Conservation (phyloP, 2,797 vertebrate genomes). For the Leucoraja ocellata region DNA sequence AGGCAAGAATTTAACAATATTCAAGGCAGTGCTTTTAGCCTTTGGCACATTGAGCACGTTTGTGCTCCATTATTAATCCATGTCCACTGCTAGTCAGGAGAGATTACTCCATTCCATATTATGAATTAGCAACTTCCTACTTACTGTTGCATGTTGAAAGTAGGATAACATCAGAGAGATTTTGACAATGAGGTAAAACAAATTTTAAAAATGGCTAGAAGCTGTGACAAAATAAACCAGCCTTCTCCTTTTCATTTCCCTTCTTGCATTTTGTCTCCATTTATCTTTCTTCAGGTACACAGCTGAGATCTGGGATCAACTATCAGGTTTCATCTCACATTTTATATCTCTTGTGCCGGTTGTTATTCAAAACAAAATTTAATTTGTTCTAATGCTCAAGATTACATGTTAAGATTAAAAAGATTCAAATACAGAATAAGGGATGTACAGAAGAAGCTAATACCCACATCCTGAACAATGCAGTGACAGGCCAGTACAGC, state of each 20-base stretch:
- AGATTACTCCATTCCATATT: neutral
- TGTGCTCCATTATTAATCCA: neutral
- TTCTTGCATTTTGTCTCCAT: neutral
- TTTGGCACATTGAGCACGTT: neutral
- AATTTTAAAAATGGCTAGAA: neutral
- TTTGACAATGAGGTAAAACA: neutral
- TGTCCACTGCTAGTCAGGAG: neutral
- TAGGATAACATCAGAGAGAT: neutral
- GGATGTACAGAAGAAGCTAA: neutral
- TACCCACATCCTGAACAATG: neutral
- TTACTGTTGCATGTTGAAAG: neutral
- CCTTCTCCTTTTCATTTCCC: neutral
- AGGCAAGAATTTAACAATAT: neutral
- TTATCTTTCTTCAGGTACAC: neutral
- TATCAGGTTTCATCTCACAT: neutral
- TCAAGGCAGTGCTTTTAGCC: neutral
- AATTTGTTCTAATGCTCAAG: neutral
- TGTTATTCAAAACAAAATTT: neutral
- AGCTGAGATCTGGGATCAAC: neutral
- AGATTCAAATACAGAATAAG: neutral
- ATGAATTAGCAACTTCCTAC: neutral
- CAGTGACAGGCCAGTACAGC: neutral
- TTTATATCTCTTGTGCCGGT: neutral
- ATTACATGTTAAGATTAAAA: neutral
- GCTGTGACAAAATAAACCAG: neutral